phyloP scores from a whole-genome alignment of 2,888 invertebrate species.

The Seladonia tumulorum region DNA sequence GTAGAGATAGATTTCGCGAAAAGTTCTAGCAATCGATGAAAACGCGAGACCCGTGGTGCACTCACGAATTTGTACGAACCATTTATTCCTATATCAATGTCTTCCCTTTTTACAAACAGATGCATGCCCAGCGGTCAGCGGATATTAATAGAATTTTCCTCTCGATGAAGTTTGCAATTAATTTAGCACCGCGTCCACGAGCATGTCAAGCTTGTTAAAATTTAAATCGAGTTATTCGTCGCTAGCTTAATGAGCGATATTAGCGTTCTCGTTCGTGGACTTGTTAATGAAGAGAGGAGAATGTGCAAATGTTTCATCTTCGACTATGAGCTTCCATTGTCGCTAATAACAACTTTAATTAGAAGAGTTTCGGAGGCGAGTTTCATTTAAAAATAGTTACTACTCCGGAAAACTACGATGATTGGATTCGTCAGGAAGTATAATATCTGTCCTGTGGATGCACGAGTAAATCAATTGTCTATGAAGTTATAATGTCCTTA shows the following conservation, averaged over 20 bases:
- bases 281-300: conserved; percentile 35
- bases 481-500: not conserved
- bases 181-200: conserved; percentile 65
- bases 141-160: conserved; percentile 61
- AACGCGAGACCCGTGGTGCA: not conserved
- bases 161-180: conserved; percentile 65
- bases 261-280: conserved; percentile 58
- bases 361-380: not conserved
- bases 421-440: not conserved
- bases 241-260: conserved; percentile 71
- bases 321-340: not conserved
- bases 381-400: not conserved
- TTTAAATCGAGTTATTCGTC: conserved; percentile 72
- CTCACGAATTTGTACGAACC: not conserved
- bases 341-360: conserved; percentile 20
- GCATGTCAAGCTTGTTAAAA: conserved; percentile 67
- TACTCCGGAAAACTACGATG: not conserved
- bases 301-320: conserved; percentile 24
- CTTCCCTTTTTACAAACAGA: conserved; percentile 38
- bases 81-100: conserved; percentile 26
- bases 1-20: not conserved
- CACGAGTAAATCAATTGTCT: not conserved
- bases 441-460: not conserved
- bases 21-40: not conserved
- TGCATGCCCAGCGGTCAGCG: conserved; percentile 14